Conservation (phyloP, 2,888 invertebrate species). For the Cheilosia variabilis region DNA sequence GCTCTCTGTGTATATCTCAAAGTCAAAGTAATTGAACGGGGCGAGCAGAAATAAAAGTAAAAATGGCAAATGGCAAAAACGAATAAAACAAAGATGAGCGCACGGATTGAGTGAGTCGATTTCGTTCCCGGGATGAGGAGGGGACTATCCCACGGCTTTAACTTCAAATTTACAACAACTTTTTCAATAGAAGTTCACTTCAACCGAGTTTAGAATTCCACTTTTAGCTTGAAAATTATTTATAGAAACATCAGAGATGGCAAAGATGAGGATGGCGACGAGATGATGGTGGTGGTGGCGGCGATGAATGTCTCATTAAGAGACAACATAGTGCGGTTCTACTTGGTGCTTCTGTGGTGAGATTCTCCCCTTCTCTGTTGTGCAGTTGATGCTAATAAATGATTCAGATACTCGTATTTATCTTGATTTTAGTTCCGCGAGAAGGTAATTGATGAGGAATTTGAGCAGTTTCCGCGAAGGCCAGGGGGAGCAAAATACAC, state of each 20-base stretch:
- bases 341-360: slow-evolving; percentile 24
- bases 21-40: slow-evolving; percentile 74
- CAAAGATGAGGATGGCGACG: slow-evolving; percentile 43
- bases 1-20: slow-evolving; percentile 63
- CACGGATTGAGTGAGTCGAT: not conserved
- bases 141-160: slow-evolving; percentile 15
- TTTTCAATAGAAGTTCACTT: slow-evolving; percentile 23
- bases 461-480: not conserved
- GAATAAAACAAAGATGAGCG: slow-evolving; percentile 48
- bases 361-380: slow-evolving; percentile 6
- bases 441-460: not conserved
- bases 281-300: slow-evolving; percentile 31
- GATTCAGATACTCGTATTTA: slow-evolving; percentile 23
- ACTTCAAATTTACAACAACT: slow-evolving; percentile 4
- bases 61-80: slow-evolving; percentile 43
- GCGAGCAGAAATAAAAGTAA: slow-evolving; percentile 7
- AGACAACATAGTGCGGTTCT: slow-evolving; percentile 62
- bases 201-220: slow-evolving; percentile 6
- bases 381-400: slow-evolving; percentile 35
- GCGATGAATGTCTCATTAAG: slow-evolving; percentile 64
- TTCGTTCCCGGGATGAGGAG: not conserved
- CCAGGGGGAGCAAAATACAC: not conserved
- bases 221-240: slow-evolving; percentile 52
- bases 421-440: slow-evolving; percentile 5
- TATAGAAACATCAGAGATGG: slow-evolving; percentile 66